Evolutionary conservation across 1,140 invertebrate species (phyloP).

Genomic region (Phthorimaea operculella): DNA sequence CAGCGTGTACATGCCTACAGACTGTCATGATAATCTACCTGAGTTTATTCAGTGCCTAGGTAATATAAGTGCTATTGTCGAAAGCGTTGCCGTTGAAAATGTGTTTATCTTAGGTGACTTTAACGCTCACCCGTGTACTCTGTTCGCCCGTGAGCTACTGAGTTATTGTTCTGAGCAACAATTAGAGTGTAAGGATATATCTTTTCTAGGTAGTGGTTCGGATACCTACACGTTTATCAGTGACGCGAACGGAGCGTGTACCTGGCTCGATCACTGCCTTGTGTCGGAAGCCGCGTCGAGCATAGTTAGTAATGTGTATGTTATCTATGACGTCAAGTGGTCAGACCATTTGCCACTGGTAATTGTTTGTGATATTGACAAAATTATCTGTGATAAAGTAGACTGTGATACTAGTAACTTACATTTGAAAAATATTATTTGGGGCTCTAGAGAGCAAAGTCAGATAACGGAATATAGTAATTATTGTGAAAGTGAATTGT

Average conservation of each 20-base stretch:
- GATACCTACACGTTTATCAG: constrained; percentile 7
- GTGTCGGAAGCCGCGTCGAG: not conserved
- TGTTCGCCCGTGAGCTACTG: not conserved
- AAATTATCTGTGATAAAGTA: not conserved
- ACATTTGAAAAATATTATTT: not conserved
- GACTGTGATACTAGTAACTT: not conserved
- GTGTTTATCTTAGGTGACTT: constrained; percentile 8
- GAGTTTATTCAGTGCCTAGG: constrained; percentile 7
- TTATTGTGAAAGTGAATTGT: not conserved
- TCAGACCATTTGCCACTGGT: constrained; percentile 9
- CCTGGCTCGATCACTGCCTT: constrained; percentile 9
- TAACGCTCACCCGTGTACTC: not conserved
- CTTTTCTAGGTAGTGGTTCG: not conserved
- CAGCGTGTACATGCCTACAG: constrained; percentile 2
- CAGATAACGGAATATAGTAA: not conserved
- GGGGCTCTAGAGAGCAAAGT: not conserved
- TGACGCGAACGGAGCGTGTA: constrained; percentile 2
- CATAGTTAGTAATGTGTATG: not conserved
- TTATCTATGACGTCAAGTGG: constrained; percentile 6
- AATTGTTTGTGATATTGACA: not conserved
- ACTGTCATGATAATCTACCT: not conserved
- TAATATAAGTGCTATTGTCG: constrained; percentile 1
- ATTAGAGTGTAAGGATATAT: not conserved
- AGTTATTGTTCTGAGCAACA: not conserved
- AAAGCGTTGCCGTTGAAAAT: not conserved